Evolutionary conservation across 2,797 vertebrate species (phyloP).

Genomic region (Alca torda): DNA sequence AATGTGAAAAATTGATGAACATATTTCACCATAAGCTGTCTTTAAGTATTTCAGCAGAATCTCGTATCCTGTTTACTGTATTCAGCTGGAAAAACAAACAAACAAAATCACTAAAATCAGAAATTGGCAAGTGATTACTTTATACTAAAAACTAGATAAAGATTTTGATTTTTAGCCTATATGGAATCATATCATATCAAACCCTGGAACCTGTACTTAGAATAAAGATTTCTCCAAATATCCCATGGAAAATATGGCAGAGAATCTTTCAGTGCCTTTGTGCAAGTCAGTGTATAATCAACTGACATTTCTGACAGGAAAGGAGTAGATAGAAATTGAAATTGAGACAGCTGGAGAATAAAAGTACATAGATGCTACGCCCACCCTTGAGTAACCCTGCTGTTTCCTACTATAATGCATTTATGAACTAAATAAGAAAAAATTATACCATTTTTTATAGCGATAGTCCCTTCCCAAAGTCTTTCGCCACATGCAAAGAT

Average conservation of each 20-base stretch:
- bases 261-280: neutral
- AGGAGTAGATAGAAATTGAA: neutral
- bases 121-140: neutral
- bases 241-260: rapidly evolving
- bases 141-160: neutral
- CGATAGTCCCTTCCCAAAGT: neutral
- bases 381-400: rapidly evolving
- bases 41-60: neutral
- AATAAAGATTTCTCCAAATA: neutral
- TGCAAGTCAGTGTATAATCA: neutral
- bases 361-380: neutral
- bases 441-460: neutral
- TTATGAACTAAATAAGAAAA: neutral
- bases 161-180: neutral
- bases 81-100: neutral
- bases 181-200: neutral
- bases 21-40: neutral
- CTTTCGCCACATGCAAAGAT: neutral
- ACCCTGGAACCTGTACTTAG: neutral
- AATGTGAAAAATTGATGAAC: neutral
- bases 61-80: neutral
- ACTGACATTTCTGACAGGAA: neutral
- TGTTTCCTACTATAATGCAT: neutral
- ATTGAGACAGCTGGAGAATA: neutral
- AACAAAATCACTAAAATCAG: neutral